These are phyloP conservation scores for Cromileptes altivelis DNA, from an alignment of 2,113 vertebrate species.

Conservation along the genomic window DNA sequence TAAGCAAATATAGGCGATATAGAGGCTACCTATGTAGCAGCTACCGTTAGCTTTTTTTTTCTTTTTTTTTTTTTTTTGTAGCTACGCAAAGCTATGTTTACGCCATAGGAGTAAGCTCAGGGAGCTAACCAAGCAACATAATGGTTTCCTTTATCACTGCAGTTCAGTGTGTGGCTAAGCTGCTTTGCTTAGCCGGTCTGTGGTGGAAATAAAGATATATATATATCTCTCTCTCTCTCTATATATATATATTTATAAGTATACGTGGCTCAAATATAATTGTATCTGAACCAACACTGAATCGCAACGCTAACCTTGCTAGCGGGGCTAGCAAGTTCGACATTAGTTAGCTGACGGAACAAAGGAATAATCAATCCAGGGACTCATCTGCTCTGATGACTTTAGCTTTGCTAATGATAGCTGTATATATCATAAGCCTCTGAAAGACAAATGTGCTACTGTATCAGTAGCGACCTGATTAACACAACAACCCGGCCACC, in stretches of 20 bases:
- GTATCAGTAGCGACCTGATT: neutral
- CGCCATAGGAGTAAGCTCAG: constrained; percentile 49
- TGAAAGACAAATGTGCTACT: neutral
- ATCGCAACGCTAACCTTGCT: constrained; percentile 36
- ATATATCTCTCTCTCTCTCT: too few relatives aligned
- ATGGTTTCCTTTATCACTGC: constrained; percentile 32
- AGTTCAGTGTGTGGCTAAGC: neutral
- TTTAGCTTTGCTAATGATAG: constrained; percentile 20
- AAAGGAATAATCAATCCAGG: constrained; percentile 81
- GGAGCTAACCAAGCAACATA: constrained; percentile 45
- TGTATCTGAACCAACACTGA: constrained; percentile 1
- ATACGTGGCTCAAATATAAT: neutral
- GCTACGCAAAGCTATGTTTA: constrained; percentile 73
- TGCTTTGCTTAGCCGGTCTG: neutral
- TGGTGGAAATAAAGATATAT: neutral
- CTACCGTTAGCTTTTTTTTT: constrained; percentile 58
- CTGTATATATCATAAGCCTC: neutral
- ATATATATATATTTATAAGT: neutral
- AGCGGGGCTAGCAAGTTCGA: constrained; percentile 69
- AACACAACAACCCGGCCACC: neutral
- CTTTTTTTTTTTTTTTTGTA: constrained; percentile 13
- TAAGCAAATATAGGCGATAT: neutral
- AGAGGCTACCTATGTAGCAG: constrained; percentile 37
- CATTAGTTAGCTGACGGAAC: constrained; percentile 79
- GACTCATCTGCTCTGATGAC: constrained; percentile 55